These are phyloP conservation scores for Stenodema calcarata DNA, from an alignment of 2,888 invertebrate species.

Conservation along the genomic window DNA sequence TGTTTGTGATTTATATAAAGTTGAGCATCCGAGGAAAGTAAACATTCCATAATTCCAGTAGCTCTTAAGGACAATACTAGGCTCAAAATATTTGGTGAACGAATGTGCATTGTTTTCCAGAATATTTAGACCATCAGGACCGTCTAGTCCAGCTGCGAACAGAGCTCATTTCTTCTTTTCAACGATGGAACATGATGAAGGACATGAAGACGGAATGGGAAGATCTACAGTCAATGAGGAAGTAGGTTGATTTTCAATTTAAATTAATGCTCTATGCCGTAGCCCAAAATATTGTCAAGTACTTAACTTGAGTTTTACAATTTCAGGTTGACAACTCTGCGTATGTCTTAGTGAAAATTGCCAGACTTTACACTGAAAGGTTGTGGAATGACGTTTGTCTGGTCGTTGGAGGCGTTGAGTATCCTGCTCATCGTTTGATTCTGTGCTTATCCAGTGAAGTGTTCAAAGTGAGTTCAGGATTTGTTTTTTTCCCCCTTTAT, in stretches of 20 bases:
- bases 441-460: slow-evolving; percentile 94
- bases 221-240: background rate
- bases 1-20: no score
- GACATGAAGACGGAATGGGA: background rate
- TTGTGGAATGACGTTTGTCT: slow-evolving; percentile 89
- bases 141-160: slow-evolving; percentile 1
- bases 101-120: background rate
- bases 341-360: slow-evolving; percentile 81
- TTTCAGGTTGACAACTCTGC: slow-evolving; percentile 84
- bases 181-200: slow-evolving; percentile 13
- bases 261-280: background rate
- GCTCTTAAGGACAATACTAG: no score
- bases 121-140: slow-evolving; percentile 23
- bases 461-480: slow-evolving; percentile 73
- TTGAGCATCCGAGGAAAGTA: no score
- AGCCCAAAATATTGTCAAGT: background rate
- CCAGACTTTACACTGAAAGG: slow-evolving; percentile 81
- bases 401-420: slow-evolving; percentile 80
- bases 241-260: background rate
- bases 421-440: slow-evolving; percentile 88
- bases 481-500: no score
- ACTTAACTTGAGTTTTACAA: background rate
- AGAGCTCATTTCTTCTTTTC: slow-evolving; percentile 11
- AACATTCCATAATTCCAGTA: no score
- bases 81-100: no score